A percentile compares a stretch with the other conserved stretches of the same genome.
Evolutionary conservation across 2,888 invertebrate species (phyloP).

Genomic region (Ganaspis brasiliensis): DNA sequence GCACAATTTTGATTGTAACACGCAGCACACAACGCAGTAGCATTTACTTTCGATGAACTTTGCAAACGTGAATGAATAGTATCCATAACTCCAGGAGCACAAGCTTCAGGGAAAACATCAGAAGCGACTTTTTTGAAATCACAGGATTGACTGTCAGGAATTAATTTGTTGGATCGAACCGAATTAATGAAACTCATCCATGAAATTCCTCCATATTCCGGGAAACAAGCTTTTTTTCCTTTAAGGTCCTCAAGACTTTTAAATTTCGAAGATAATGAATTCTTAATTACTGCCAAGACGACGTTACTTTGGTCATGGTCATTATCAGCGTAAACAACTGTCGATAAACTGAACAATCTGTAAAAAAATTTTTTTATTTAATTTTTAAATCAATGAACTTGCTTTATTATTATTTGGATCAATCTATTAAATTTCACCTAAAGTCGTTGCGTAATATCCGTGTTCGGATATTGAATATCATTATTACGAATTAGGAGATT

Average conservation of each 20-base stretch:
- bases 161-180: slow-evolving; percentile 81
- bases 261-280: slow-evolving; percentile 67
- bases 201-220: slow-evolving; percentile 86
- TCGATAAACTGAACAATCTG: slow-evolving; percentile 83
- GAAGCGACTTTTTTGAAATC: slow-evolving; percentile 83
- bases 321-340: slow-evolving; percentile 84
- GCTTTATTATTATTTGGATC: no score
- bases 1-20: slow-evolving; percentile 80
- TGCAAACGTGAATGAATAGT: slow-evolving; percentile 75
- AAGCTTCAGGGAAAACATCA: slow-evolving; percentile 83
- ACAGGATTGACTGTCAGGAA: slow-evolving; percentile 81
- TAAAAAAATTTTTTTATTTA: background rate
- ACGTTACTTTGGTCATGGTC: slow-evolving; percentile 81
- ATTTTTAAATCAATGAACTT: no score
- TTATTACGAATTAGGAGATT: no score
- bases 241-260: slow-evolving; percentile 83
- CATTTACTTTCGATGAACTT: slow-evolving; percentile 34
- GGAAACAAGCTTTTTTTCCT: slow-evolving; percentile 84
- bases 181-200: slow-evolving; percentile 85
- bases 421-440: no score
- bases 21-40: slow-evolving; percentile 65
- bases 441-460: no score
- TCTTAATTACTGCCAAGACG: slow-evolving; percentile 82
- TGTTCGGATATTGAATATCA: no score
- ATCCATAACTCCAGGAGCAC: slow-evolving; percentile 84